These are phyloP conservation scores for Vombatus ursinus DNA, from an alignment of 2,113 vertebrate genomes.

Conservation along the genomic window DNA sequence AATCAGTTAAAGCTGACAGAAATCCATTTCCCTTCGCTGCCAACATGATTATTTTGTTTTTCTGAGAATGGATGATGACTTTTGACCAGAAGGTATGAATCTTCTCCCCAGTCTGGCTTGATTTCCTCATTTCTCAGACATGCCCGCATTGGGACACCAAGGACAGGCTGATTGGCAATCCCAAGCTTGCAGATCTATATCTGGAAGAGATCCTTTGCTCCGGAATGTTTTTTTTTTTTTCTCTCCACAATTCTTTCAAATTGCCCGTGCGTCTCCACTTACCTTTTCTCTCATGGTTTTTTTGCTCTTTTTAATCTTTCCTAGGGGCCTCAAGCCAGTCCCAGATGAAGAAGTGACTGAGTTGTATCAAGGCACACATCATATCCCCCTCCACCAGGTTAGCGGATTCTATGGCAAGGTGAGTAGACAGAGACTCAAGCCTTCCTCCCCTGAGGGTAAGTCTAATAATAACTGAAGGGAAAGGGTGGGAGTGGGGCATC, in stretches of 20 bases:
- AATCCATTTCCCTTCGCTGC: not conserved
- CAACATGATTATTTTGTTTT: not conserved
- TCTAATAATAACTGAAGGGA: not conserved
- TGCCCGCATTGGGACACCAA: not conserved
- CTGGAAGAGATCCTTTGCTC: too few species aligned
- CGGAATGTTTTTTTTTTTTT: not conserved
- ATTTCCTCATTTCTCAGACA: not conserved
- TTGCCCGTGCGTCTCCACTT: not conserved
- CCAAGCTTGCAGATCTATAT: not conserved
- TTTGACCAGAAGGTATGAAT: not conserved
- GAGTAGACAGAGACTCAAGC: not conserved
- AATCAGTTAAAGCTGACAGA: not conserved
- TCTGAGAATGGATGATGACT: not conserved
- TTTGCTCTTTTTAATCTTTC: conserved; percentile 38
- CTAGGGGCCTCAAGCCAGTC: conserved; percentile 87
- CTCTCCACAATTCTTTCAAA: not conserved
- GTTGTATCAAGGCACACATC: conserved; percentile 86
- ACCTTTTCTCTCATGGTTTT: not conserved
- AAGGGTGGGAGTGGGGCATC: not conserved
- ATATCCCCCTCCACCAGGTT: conserved; percentile 88
- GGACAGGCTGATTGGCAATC: not conserved
- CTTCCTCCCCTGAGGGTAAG: not conserved
- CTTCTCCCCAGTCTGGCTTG: not conserved
- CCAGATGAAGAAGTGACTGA: conserved; percentile 87
- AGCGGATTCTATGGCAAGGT: conserved; percentile 93